Percentiles rank a stretch among this genome's conserved stretches.
phyloP scores from a whole-genome alignment of 1,140 invertebrate species.

The Heliconius himera region DNA sequence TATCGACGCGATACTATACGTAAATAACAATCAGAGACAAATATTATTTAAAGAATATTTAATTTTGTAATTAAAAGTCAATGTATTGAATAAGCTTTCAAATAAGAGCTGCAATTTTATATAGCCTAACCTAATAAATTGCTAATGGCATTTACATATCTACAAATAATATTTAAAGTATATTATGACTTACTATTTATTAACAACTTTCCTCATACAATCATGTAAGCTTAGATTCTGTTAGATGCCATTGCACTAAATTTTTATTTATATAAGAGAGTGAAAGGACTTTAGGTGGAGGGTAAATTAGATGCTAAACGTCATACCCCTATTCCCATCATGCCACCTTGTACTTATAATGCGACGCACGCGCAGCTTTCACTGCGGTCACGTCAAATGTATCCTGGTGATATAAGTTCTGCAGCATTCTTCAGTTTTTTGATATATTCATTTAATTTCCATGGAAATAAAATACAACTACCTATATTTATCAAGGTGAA shows the following conservation, averaged over 20 bases:
- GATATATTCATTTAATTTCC: too few relatives aligned
- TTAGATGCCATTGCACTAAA: neutral
- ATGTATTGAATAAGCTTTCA: too few relatives aligned
- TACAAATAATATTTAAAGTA: too few relatives aligned
- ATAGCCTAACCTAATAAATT: too few relatives aligned
- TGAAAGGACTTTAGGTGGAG: constrained; percentile 68
- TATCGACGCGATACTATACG: neutral
- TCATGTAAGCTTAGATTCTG: neutral
- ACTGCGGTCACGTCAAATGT: constrained; percentile 58
- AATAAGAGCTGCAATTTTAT: too few relatives aligned
- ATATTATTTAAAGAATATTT: neutral
- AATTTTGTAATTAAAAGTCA: neutral
- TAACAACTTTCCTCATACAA: neutral
- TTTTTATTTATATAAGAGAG: constrained; percentile 53
- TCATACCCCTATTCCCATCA: constrained; percentile 68
- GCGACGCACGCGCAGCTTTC: constrained; percentile 73
- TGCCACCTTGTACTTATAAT: constrained; percentile 60
- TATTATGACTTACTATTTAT: too few relatives aligned
- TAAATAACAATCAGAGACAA: neutral
- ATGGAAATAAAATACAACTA: too few relatives aligned
- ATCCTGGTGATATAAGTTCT: constrained; percentile 68
- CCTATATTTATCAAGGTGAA: too few relatives aligned
- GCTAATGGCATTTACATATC: too few relatives aligned
- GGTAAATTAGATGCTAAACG: constrained; percentile 73
- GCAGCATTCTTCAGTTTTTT: neutral